Conservation (phyloP, 2,113 vertebrate species). For the Anser brachyrhynchus region DNA sequence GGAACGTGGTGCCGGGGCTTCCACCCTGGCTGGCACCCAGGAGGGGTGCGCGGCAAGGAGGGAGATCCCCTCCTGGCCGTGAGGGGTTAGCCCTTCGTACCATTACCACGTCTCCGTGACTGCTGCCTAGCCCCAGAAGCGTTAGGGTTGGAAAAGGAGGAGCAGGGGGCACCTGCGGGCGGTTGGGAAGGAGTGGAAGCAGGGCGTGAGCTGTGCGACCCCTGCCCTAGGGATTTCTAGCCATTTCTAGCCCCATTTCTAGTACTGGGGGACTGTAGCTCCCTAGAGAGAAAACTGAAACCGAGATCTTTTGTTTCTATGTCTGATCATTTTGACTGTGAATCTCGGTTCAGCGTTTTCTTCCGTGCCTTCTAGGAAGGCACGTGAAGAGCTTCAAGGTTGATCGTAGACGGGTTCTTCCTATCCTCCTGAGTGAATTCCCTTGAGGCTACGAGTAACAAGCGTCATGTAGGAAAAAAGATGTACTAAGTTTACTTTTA, state of each 20-base stretch:
- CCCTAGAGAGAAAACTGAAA: background rate
- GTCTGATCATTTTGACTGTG: background rate
- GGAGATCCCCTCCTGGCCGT: background rate
- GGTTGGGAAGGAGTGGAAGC: background rate
- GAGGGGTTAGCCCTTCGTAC: background rate
- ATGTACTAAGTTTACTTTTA: background rate
- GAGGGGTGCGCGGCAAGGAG: too few species aligned
- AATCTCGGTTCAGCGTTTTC: background rate
- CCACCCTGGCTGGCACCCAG: accelerated
- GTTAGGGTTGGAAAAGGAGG: background rate
- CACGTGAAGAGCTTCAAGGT: background rate
- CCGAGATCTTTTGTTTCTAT: background rate
- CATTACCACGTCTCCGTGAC: background rate
- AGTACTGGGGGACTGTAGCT: background rate
- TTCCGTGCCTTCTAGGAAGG: background rate
- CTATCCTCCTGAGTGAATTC: background rate
- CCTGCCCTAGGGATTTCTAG: background rate
- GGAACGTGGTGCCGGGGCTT: background rate
- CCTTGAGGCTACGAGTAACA: background rate
- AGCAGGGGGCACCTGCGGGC: too few species aligned
- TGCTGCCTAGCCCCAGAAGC: background rate
- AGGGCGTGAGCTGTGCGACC: background rate
- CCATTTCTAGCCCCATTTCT: background rate
- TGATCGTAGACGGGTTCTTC: background rate
- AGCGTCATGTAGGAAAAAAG: background rate